These are phyloP conservation scores for Volucella bombylans DNA, from an alignment of 2,888 invertebrate genomes.

Conservation along the genomic window DNA sequence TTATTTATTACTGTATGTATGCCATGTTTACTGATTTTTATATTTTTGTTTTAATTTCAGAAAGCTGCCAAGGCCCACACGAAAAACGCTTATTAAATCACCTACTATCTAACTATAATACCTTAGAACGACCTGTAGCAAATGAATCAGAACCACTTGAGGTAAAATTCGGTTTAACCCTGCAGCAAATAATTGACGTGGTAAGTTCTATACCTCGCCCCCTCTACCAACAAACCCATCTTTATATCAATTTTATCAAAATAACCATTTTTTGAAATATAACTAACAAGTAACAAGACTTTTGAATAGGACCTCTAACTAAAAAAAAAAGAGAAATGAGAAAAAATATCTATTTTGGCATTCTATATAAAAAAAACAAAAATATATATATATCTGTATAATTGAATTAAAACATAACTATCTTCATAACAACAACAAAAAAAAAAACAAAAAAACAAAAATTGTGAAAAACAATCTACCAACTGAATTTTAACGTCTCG, in stretches of 20 bases:
- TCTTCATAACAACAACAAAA: constrained; percentile 26
- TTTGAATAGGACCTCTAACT: constrained; percentile 43
- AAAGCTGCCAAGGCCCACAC: constrained; percentile 93
- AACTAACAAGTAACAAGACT: constrained; percentile 30
- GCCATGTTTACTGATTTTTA: background rate
- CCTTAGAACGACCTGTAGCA: constrained; percentile 94
- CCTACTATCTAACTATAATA: constrained; percentile 92
- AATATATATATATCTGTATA: constrained; percentile 43
- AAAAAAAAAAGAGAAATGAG: constrained; percentile 51
- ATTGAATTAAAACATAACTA: constrained; percentile 9
- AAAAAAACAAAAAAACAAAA: constrained; percentile 43
- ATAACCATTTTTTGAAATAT: constrained; percentile 19
- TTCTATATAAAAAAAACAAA: constrained; percentile 51
- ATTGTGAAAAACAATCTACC: constrained; percentile 45
- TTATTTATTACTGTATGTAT: too few species aligned
- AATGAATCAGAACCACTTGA: constrained; percentile 95
- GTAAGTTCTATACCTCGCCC: constrained; percentile 86
- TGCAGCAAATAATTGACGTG: constrained; percentile 97
- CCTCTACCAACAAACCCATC: background rate
- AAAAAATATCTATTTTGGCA: constrained; percentile 50
- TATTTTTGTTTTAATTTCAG: constrained; percentile 84
- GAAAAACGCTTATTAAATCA: constrained; percentile 93
- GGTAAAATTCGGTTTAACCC: constrained; percentile 94
- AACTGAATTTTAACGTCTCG: constrained; percentile 62
- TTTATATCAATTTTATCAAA: constrained; percentile 9